Evolutionary conservation across 1,140 invertebrate genomes (phyloP), one percentile per base, ranked within the genome.

Genomic region (Rhopalosiphum maidis): DNA sequence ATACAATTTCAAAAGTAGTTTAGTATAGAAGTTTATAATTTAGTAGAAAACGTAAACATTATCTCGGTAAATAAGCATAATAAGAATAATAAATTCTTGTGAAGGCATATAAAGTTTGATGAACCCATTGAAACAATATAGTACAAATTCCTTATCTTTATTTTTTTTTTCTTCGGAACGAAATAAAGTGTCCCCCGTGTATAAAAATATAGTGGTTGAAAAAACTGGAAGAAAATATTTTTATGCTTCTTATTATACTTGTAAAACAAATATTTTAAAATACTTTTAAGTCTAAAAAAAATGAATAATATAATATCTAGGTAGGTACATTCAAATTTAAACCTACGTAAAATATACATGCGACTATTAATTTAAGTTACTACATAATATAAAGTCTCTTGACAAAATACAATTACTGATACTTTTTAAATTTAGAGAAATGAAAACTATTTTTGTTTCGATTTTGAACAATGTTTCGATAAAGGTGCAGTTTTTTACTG

Each of bases 71-170:
- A 93, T 60, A 55, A 15, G 51, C 43, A 89, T 89, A 48, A 37
- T 60, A 55, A 15, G 51, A n/a, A 89, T 89, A 48, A 37, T 48
- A 91, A 77, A n/a, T 92, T 54, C 43, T 82, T 23, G 25, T 2
- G 48, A 85, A 83, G 35, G 41, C n/a, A 48, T 86, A 93, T 86
- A 54, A 51, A 85, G 48, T 35, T 54, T 54, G n/a, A 60, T 30
- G 35, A 60, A 60, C 51, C 51, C 88, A 60, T 90, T 90, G 51
- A 60, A 90, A 41, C 35, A 41, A 90, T 90, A 37, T 60, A 48
- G 88, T 60, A 90, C 11, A 37, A 60, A 60, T 60, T 60, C 30
- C 23, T 90, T 90, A 90, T 90, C 88, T 51, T 22, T 41, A 90
- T 55, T 41, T 55, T 90, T 89, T 46, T 90, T 90, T 90, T 89